Percentiles rank a stretch among this genome's conserved stretches.
Conservation (phyloP, 1,140 invertebrate species). For the Cyclina sinensis region DNA sequence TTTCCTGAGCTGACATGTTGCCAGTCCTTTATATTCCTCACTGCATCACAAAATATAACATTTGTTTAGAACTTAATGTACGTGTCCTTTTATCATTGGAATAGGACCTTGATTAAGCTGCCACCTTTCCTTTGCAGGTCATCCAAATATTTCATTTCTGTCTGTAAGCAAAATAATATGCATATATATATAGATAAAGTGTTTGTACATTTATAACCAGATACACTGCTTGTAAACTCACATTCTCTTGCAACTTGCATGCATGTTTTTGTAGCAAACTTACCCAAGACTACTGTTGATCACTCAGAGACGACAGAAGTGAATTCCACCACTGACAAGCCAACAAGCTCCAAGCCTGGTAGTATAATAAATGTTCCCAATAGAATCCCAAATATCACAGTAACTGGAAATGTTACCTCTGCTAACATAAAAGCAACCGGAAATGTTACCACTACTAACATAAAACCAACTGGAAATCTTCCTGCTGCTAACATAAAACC, state of each 20-base stretch:
- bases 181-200: too few relatives aligned
- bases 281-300: neutral
- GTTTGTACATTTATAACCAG: too few relatives aligned
- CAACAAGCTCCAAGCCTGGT: neutral
- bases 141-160: too few relatives aligned
- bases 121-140: too few relatives aligned
- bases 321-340: neutral
- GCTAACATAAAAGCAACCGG: neutral
- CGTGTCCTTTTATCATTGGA: too few relatives aligned
- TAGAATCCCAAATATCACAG: neutral
- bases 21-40: too few relatives aligned
- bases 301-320: neutral
- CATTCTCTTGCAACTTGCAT: neutral
- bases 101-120: too few relatives aligned
- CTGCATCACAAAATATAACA: too few relatives aligned
- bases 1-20: too few relatives aligned
- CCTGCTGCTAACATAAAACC: neutral
- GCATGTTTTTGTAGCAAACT: neutral
- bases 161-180: too few relatives aligned
- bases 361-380: neutral
- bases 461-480: neutral
- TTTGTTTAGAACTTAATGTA: too few relatives aligned
- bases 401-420: neutral
- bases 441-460: neutral
- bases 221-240: too few relatives aligned